phyloP scores from a whole-genome alignment of 2,797 vertebrate genomes.

The Gallinago nigripennis region DNA sequence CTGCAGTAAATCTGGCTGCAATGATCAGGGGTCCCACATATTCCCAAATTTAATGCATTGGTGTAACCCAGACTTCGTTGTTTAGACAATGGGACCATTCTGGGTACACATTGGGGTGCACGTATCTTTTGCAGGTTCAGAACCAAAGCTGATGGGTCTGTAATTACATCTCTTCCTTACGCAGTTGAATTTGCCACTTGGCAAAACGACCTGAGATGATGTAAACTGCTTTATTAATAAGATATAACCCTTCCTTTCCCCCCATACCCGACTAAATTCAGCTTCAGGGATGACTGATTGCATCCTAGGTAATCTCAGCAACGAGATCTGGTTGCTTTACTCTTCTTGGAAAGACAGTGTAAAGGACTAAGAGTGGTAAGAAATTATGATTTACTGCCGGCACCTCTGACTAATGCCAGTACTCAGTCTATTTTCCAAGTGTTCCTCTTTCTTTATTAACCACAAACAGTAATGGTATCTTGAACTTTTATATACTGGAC shows the following conservation, averaged over 20 bases:
- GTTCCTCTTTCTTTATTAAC: neutral
- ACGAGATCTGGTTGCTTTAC: neutral
- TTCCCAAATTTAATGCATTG: neutral
- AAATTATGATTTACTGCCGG: neutral
- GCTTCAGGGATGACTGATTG: neutral
- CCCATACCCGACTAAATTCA: neutral
- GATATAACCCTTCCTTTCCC: neutral
- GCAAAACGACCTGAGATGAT: neutral
- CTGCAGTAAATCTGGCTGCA: neutral
- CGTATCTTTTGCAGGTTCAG: neutral
- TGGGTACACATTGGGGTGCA: neutral
- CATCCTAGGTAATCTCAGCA: conserved; percentile 23
- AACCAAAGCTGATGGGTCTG: neutral
- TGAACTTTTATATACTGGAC: neutral
- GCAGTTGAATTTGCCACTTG: neutral
- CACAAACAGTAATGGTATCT: neutral
- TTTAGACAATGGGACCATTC: neutral
- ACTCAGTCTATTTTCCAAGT: neutral
- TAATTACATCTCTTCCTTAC: neutral
- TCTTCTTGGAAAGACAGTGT: neutral
- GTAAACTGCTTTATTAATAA: neutral
- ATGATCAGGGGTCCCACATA: neutral
- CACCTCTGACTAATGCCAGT: neutral
- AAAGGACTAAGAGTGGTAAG: neutral
- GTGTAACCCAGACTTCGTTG: neutral